phyloP scores from a whole-genome alignment of 2,113 vertebrate genomes.

The Motacilla alba region DNA sequence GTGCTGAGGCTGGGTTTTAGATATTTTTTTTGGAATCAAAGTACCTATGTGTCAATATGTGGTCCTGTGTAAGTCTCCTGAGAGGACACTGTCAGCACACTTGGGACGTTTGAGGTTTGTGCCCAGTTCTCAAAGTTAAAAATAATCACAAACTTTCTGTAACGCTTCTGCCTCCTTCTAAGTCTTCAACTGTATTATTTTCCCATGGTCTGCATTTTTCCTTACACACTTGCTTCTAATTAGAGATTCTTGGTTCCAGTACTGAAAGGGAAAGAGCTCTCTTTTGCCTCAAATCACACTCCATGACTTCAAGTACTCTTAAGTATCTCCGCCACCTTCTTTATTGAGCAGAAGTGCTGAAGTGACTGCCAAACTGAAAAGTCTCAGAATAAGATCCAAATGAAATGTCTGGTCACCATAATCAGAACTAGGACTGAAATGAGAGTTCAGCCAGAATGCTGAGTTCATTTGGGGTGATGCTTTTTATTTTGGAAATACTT shows the following conservation, averaged over 20 bases:
- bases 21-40: slow-evolving; percentile 16
- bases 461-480: neutral
- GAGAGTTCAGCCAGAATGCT: neutral
- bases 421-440: neutral
- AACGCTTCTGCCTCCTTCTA: neutral
- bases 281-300: neutral
- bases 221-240: neutral
- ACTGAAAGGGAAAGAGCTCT: neutral
- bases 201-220: neutral
- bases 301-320: neutral
- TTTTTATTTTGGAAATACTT: neutral
- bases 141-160: neutral
- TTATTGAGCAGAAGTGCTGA: neutral
- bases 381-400: neutral
- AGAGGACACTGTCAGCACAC: neutral
- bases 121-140: neutral
- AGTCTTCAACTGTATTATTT: neutral
- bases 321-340: neutral
- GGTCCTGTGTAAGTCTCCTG: neutral
- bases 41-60: neutral
- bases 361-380: neutral
- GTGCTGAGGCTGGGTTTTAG: neutral
- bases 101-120: neutral
- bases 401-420: neutral
- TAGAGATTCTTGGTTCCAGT: neutral